Evolutionary conservation across 2,888 invertebrate genomes (phyloP).

Genomic region (Leptura quadrifasciata): DNA sequence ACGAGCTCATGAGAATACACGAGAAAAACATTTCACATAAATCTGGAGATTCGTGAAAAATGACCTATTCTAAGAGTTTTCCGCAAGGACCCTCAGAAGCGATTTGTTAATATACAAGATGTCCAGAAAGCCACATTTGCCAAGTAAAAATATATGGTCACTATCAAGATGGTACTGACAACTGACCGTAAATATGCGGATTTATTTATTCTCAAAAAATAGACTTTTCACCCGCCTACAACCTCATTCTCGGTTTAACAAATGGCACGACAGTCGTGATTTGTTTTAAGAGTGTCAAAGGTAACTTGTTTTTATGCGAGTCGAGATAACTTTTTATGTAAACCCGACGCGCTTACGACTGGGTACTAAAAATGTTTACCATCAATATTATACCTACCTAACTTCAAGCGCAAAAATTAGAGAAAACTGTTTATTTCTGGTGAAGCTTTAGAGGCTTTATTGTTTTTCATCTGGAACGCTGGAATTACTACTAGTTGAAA

Average conservation of each 20-base stretch:
- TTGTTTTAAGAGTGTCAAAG: conserved; percentile 26
- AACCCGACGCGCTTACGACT: neutral
- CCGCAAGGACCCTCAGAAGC: conserved; percentile 40
- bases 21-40: conserved; percentile 40
- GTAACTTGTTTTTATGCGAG: conserved; percentile 11
- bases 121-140: conserved; percentile 42
- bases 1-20: conserved; percentile 20
- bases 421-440: too few species aligned
- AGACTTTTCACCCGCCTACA: conserved; percentile 26
- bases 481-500: too few species aligned
- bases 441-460: too few species aligned
- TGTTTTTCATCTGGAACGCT: too few species aligned
- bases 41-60: conserved; percentile 40
- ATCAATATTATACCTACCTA: too few species aligned
- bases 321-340: conserved; percentile 1
- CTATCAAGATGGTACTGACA: conserved; percentile 40
- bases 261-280: neutral
- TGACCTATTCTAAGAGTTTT: conserved; percentile 42
- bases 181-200: conserved; percentile 43
- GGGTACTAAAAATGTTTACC: neutral
- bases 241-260: conserved; percentile 25
- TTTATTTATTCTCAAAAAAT: conserved; percentile 41
- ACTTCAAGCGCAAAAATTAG: too few species aligned
- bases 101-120: conserved; percentile 46
- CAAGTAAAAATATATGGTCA: conserved; percentile 40